phyloP scores from a whole-genome alignment of 2,888 invertebrate genomes.

The Ferdinandea cuprea region DNA sequence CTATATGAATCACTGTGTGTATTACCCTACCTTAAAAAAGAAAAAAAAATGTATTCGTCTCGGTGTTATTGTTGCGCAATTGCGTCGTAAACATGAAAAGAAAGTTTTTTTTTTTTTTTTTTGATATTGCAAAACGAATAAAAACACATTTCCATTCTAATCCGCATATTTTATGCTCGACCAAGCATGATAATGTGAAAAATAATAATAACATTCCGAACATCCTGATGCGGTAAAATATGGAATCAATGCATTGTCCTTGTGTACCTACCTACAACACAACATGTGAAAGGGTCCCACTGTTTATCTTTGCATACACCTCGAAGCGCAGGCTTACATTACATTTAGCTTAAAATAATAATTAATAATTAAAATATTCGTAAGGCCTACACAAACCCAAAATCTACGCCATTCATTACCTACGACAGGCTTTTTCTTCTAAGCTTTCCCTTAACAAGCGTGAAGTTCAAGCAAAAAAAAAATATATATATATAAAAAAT shows the following conservation, averaged over 20 bases:
- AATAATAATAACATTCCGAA: conserved; percentile 71
- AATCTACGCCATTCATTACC: conserved; percentile 14
- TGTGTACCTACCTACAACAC: neutral
- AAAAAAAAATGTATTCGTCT: conserved; percentile 5
- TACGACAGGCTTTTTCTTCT: conserved; percentile 17
- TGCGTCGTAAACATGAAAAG: conserved; percentile 12
- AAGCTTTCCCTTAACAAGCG: conserved; percentile 54
- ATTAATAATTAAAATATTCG: conserved; percentile 47
- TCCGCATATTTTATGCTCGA: conserved; percentile 61
- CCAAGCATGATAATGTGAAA: conserved; percentile 70
- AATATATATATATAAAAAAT: conserved; percentile 36
- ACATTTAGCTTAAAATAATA: conserved; percentile 24
- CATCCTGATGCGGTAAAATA: conserved; percentile 65
- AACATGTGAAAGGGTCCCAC: neutral
- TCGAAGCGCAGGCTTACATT: neutral
- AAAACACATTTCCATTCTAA: conserved; percentile 63
- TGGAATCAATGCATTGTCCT: conserved; percentile 69
- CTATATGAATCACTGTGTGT: too few relatives aligned
- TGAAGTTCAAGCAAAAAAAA: conserved; percentile 49
- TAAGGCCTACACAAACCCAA: neutral
- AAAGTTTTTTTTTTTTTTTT: conserved; percentile 20
- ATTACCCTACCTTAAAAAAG: neutral
- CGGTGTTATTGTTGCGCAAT: conserved; percentile 44
- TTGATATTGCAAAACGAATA: conserved; percentile 35
- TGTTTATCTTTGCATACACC: conserved; percentile 24